Base-by-base conservation (phyloP, 2,888 invertebrate species). In the Drosophila antonietae region DNA sequence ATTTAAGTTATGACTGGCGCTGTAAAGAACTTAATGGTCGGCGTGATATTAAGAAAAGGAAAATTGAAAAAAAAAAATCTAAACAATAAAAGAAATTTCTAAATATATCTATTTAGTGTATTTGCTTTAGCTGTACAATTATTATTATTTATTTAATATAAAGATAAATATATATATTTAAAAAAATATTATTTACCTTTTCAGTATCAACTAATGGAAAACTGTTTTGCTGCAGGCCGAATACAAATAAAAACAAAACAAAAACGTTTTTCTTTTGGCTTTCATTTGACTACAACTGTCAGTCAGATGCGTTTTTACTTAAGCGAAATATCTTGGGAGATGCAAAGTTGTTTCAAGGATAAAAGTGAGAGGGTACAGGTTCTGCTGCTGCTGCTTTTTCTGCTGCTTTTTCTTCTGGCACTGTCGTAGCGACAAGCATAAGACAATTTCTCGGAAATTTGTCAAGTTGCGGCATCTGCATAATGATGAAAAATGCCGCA, bases 331-430 rank as follows among this genome's bases (percentile, higher is more conserved):
- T 62, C 47, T 20, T 47, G 59, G 67, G 55, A 81, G 79, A 78
- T 75, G 84, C 72, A 78, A 78, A 75, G 81, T 73, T 68, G 53
- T 78, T 88, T 76, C 89, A 86, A 86, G 89, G 83, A 86, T 88
- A 81, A 73, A 71, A 69, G 75, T 63, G 49, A 57, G 68, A 20
- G 20, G 39, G 46, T 23, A 35, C 55, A 61, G 35, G 53, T 10
- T 53, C 37, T 53, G 37, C 20, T 10, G 51, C 20, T 10, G 51
- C 14, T 37, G 37, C 37, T 33, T 5, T 35, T 52, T 33, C 18
- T 15, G 31, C 14, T n/a, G 8, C 35, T 35, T 43, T 10, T 56
- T 47, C 53, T 23, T 51, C 39, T 55, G 56, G n/a, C 23, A 37
- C 37, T 52, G 56, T 7, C 35, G 53, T 39, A 47, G 69, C 67